Evolutionary conservation across 2,888 invertebrate genomes (phyloP).

Genomic region (Cantharis flavilabris): DNA sequence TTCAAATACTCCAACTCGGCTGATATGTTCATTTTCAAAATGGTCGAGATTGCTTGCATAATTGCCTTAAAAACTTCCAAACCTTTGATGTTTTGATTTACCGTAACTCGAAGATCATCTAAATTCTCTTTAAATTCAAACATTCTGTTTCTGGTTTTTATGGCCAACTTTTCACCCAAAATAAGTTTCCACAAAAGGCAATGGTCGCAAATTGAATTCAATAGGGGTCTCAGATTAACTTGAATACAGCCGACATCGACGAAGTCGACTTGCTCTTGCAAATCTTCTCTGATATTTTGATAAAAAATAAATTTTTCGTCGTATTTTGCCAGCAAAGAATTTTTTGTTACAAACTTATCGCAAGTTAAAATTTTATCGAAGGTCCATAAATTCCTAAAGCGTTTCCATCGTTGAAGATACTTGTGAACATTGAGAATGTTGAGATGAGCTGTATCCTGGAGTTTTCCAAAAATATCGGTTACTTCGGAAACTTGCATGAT

Average conservation of each 20-base stretch:
- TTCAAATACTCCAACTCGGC: conserved; percentile 76
- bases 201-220: conserved; percentile 71
- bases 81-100: conserved; percentile 78
- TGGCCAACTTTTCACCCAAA: conserved; percentile 71
- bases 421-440: conserved; percentile 68
- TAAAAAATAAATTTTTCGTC: conserved; percentile 88
- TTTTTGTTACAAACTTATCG: conserved; percentile 75
- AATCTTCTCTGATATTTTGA: conserved; percentile 67
- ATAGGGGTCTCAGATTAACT: conserved; percentile 74
- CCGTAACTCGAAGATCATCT: conserved; percentile 62
- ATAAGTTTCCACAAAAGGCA: conserved; percentile 79
- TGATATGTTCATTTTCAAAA: conserved; percentile 76
- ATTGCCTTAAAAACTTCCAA: conserved; percentile 83
- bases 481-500: conserved; percentile 72
- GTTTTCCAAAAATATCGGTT: conserved; percentile 66
- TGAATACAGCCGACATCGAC: conserved; percentile 72
- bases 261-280: conserved; percentile 59
- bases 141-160: conserved; percentile 71
- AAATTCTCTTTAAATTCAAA: conserved; percentile 69
- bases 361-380: conserved; percentile 75
- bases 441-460: conserved; percentile 70
- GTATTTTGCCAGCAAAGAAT: conserved; percentile 66
- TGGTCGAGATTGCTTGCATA: conserved; percentile 78
- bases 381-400: conserved; percentile 76
- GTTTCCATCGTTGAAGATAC: conserved; percentile 70